Evolutionary conservation across 92 coral and sea anemone species (phyloP).

Genomic region (Nematostella vectensis): DNA sequence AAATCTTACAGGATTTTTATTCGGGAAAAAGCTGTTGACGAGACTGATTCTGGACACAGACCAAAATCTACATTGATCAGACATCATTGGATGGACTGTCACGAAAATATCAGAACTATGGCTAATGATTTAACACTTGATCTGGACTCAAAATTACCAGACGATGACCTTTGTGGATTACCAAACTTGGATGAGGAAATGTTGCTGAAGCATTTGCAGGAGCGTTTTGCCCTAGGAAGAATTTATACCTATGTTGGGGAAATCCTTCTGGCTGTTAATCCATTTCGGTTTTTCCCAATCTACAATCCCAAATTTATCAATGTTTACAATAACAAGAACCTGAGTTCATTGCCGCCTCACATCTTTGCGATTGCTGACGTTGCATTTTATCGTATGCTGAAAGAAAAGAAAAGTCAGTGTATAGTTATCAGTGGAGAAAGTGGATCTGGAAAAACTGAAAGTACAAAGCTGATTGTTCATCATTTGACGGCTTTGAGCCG

Average conservation of each 20-base stretch:
- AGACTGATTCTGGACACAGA: slow-evolving; percentile 18
- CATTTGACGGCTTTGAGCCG: slow-evolving; percentile 93
- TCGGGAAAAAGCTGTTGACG: slow-evolving; percentile 53
- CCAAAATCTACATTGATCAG: slow-evolving; percentile 48
- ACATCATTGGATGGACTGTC: slow-evolving; percentile 96
- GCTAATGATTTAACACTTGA: slow-evolving; percentile 54
- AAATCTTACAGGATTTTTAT: slow-evolving; percentile 73
- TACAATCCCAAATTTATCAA: slow-evolving; percentile 90
- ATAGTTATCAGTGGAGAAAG: slow-evolving; percentile 98
- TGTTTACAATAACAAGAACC: slow-evolving; percentile 78
- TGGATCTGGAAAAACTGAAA: slow-evolving; percentile 97
- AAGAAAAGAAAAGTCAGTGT: slow-evolving; percentile 86
- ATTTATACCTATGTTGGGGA: slow-evolving; percentile 98
- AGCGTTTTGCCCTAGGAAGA: slow-evolving; percentile 75
- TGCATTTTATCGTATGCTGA: slow-evolving; percentile 92
- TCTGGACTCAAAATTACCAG: slow-evolving; percentile 62
- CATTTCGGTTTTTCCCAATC: slow-evolving; percentile 96
- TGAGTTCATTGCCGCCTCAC: slow-evolving; percentile 94
- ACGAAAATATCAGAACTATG: slow-evolving; percentile 66
- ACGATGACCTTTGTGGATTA: slow-evolving; percentile 80
- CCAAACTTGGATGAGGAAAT: slow-evolving; percentile 89
- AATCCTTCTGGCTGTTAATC: slow-evolving; percentile 92
- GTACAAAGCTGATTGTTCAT: slow-evolving; percentile 91
- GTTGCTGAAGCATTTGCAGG: slow-evolving; percentile 68
- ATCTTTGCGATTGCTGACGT: slow-evolving; percentile 98